phyloP scores from a whole-genome alignment of 1,140 invertebrate species.

The Colletes gigas region DNA sequence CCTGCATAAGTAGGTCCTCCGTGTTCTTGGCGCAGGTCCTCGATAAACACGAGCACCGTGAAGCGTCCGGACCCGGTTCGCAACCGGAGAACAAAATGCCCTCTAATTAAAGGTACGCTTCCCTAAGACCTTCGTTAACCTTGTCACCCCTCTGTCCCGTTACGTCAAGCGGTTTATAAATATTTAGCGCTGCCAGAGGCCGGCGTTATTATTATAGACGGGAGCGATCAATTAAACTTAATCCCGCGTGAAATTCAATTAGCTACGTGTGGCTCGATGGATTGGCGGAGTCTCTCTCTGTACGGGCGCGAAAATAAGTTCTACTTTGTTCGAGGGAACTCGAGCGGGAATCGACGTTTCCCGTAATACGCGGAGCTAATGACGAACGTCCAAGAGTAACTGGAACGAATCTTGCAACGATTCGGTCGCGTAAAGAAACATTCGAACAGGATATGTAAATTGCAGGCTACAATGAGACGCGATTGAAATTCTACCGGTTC shows the following conservation, averaged over 20 bases:
- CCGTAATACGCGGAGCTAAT: background rate
- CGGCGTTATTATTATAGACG: background rate
- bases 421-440: background rate
- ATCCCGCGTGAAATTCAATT: conserved; percentile 13
- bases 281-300: background rate
- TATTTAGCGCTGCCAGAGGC: background rate
- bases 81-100: background rate
- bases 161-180: conserved; percentile 16
- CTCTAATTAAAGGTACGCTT: background rate
- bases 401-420: background rate
- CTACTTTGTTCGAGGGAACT: conserved; percentile 1
- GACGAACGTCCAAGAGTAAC: no score
- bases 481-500: no score
- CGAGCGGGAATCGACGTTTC: background rate
- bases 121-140: conserved; percentile 10
- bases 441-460: background rate
- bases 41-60: background rate
- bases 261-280: background rate
- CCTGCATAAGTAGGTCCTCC: conserved; percentile 57
- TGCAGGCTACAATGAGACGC: no score
- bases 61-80: background rate
- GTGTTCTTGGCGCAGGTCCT: conserved; percentile 33
- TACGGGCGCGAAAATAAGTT: background rate
- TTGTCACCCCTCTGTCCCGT: conserved; percentile 11
- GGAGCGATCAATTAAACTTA: background rate